phyloP scores from a whole-genome alignment of 2,113 vertebrate species.

The Lucifuga dentata region DNA sequence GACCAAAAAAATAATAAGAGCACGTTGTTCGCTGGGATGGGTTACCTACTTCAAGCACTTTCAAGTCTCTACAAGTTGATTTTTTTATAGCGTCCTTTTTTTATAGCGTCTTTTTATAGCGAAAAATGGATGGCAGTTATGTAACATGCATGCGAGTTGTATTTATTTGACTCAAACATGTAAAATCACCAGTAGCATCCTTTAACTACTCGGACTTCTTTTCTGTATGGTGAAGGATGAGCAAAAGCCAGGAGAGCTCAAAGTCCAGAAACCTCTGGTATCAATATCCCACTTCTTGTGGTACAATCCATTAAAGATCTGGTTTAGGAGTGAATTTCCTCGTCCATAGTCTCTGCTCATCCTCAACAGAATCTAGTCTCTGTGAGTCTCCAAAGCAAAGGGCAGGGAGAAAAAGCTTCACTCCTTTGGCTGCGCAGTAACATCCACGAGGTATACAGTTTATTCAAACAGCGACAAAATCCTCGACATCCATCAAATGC shows the following conservation, averaged over 20 bases:
- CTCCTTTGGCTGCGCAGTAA: slow-evolving; percentile 64
- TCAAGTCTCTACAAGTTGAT: too few species aligned
- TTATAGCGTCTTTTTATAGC: too few species aligned
- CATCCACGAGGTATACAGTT: slow-evolving; percentile 56
- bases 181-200: too few species aligned
- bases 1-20: too few species aligned
- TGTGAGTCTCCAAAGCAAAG: slow-evolving; percentile 29
- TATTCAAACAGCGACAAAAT: slow-evolving; percentile 37
- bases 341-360: neutral
- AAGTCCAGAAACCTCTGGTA: slow-evolving; percentile 25
- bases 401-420: slow-evolving; percentile 32
- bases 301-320: slow-evolving; percentile 46
- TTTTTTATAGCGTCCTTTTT: too few species aligned
- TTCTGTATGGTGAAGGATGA: slow-evolving; percentile 17
- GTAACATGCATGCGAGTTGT: too few species aligned
- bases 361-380: slow-evolving; percentile 45
- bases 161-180: too few species aligned
- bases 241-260: slow-evolving; percentile 25
- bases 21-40: too few species aligned
- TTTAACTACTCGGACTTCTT: too few species aligned
- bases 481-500: slow-evolving; percentile 47
- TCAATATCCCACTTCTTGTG: slow-evolving; percentile 22
- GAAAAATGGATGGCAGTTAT: too few species aligned
- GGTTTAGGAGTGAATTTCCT: slow-evolving; percentile 30
- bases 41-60: too few species aligned